Percentiles rank a stretch among this genome's conserved stretches.
Evolutionary conservation across 2,797 vertebrate genomes (phyloP).

Genomic region (Linurgus olivaceus): DNA sequence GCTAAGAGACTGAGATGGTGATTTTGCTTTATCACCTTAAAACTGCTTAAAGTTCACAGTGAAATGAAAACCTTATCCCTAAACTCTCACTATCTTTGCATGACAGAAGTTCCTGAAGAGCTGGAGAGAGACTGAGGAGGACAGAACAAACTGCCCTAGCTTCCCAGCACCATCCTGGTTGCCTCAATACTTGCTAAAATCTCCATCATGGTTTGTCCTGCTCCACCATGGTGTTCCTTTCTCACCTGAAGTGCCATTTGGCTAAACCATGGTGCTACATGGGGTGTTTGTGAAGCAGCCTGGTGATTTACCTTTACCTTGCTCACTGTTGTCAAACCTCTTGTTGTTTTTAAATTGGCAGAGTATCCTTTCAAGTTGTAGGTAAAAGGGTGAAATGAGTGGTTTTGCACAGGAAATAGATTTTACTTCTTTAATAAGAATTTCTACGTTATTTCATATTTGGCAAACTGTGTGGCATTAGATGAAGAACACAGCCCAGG

Average conservation of each 20-base stretch:
- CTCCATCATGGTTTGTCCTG: background rate
- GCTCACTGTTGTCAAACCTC: background rate
- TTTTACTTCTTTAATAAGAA: background rate
- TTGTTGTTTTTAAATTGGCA: background rate
- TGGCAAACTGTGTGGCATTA: background rate
- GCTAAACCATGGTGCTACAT: background rate
- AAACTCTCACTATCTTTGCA: background rate
- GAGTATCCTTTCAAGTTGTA: background rate
- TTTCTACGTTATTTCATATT: background rate
- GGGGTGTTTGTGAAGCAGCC: background rate
- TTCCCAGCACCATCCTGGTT: background rate
- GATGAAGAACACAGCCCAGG: background rate
- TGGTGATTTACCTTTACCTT: fast-evolving
- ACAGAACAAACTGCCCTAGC: background rate
- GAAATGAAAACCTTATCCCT: background rate
- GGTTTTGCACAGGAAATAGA: background rate
- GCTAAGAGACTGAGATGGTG: background rate
- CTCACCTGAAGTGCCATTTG: background rate
- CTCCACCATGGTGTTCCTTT: background rate
- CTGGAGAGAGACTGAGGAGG: background rate
- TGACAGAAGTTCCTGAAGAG: background rate
- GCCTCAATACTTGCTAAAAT: background rate
- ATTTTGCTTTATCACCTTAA: background rate
- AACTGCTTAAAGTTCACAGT: background rate
- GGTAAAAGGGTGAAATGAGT: background rate